A percentile compares a stretch with the other conserved stretches of the same genome.
These are phyloP conservation scores for Dicerorhinus sumatrensis DNA, from an alignment of 2,113 vertebrate genomes.

Conservation along the genomic window DNA sequence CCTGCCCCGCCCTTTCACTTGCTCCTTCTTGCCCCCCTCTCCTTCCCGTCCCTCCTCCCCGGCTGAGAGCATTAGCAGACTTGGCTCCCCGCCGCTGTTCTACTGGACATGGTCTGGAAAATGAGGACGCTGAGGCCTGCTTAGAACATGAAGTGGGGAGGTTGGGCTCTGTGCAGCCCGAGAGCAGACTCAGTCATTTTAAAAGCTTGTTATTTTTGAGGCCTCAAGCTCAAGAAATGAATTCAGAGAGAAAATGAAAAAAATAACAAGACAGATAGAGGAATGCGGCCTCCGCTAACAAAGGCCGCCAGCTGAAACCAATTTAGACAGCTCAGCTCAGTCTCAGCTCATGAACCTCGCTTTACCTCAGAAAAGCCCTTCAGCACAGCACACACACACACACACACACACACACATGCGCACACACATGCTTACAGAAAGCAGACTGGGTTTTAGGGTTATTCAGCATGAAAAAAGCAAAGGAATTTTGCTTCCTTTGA, in stretches of 20 bases:
- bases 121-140: not conserved
- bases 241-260: conserved; percentile 72
- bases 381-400: not conserved
- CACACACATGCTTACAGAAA: not conserved
- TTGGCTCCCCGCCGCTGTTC: not conserved
- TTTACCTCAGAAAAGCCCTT: conserved; percentile 60
- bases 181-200: conserved; percentile 44
- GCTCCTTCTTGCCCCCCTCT: not conserved
- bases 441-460: not conserved
- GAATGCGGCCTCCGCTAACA: not conserved
- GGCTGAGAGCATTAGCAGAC: not conserved
- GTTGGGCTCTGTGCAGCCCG: not conserved
- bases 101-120: not conserved
- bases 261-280: conserved; percentile 49
- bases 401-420: no score
- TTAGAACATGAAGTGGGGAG: not conserved
- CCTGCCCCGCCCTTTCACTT: not conserved
- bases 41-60: not conserved
- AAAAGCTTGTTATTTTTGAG: conserved; percentile 71
- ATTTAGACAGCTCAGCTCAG: conserved; percentile 57
- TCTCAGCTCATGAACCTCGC: conserved; percentile 55
- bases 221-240: conserved; percentile 69
- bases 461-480: not conserved
- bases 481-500: not conserved
- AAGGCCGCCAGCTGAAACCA: conserved; percentile 65